These are phyloP conservation scores for Drosophila equinoxialis DNA, from an alignment of 1,140 invertebrate genomes.

Conservation along the genomic window DNA sequence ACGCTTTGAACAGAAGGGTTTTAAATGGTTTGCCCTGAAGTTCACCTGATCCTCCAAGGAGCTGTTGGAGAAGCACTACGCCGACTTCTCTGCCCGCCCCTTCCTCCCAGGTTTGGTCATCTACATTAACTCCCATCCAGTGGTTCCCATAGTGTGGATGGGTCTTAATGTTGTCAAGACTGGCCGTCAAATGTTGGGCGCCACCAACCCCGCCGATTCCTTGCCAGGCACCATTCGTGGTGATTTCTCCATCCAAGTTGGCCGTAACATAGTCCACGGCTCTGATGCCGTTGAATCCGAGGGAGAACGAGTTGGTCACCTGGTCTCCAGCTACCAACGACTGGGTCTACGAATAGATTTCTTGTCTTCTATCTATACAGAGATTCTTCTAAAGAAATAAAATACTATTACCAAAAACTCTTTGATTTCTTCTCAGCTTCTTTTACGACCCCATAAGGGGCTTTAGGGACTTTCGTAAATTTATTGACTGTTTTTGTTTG, in stretches of 20 bases:
- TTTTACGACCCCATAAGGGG: no score
- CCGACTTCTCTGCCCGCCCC: slow-evolving; percentile 92
- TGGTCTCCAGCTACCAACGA: slow-evolving; percentile 91
- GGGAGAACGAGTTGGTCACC: slow-evolving; percentile 92
- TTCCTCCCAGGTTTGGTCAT: slow-evolving; percentile 97
- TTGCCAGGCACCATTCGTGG: slow-evolving; percentile 96
- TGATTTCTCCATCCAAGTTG: slow-evolving; percentile 97
- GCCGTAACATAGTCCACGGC: slow-evolving; percentile 97
- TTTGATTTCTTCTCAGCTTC: no score
- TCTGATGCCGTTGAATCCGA: slow-evolving; percentile 98
- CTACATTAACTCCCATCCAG: slow-evolving; percentile 98
- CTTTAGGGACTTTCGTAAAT: no score
- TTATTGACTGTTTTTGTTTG: no score
- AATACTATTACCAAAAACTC: slow-evolving; percentile 29
- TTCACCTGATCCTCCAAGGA: slow-evolving; percentile 93
- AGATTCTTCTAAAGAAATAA: slow-evolving; percentile 76
- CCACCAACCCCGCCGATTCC: slow-evolving; percentile 97
- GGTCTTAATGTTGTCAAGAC: no score
- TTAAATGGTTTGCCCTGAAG: slow-evolving; percentile 98
- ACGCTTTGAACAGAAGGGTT: slow-evolving; percentile 98
- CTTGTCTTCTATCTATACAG: slow-evolving; percentile 23
- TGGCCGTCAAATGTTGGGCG: slow-evolving; percentile 96
- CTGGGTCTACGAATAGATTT: slow-evolving; percentile 93
- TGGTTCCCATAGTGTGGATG: slow-evolving; percentile 99
- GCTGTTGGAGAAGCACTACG: slow-evolving; percentile 94